phyloP scores from a whole-genome alignment of 1,140 invertebrate species.

The Sipha flava region DNA sequence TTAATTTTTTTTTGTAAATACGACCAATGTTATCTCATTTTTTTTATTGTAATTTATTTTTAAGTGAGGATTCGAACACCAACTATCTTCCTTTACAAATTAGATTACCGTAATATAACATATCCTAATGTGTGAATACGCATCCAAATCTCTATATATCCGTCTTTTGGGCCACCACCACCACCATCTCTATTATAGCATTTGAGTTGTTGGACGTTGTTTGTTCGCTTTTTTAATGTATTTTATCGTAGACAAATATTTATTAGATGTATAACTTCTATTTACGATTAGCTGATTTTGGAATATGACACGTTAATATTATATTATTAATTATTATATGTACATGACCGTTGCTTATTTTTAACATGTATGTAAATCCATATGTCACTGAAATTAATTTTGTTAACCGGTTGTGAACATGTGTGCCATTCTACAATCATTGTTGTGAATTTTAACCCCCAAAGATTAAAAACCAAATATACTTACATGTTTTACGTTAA shows the following conservation, averaged over 20 bases:
- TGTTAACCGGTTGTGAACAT: conserved; percentile 25
- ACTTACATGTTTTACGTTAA: conserved; percentile 25
- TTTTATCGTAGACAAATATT: conserved; percentile 30
- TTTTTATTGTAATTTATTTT: conserved; percentile 17
- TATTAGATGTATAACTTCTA: conserved; percentile 24
- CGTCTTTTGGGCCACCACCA: background rate
- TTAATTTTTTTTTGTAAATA: conserved; percentile 24
- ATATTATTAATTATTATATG: background rate
- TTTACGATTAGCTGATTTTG: conserved; percentile 15
- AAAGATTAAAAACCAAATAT: conserved; percentile 44
- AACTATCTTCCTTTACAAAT: background rate
- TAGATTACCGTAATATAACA: conserved; percentile 18
- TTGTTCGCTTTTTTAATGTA: conserved; percentile 16
- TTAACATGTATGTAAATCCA: background rate
- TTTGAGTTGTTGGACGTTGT: conserved; percentile 8
- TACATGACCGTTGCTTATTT: background rate
- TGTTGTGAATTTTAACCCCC: conserved; percentile 26
- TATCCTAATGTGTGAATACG: background rate
- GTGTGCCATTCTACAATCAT: conserved; percentile 30
- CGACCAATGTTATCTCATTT: background rate
- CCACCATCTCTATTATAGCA: background rate
- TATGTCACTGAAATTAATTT: conserved; percentile 19
- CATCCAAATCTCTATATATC: background rate
- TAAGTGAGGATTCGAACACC: conserved; percentile 19
- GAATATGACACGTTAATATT: conserved; percentile 19